Base-by-base conservation (phyloP, 2,113 vertebrate genomes). In the Mormoops blainvillei region DNA sequence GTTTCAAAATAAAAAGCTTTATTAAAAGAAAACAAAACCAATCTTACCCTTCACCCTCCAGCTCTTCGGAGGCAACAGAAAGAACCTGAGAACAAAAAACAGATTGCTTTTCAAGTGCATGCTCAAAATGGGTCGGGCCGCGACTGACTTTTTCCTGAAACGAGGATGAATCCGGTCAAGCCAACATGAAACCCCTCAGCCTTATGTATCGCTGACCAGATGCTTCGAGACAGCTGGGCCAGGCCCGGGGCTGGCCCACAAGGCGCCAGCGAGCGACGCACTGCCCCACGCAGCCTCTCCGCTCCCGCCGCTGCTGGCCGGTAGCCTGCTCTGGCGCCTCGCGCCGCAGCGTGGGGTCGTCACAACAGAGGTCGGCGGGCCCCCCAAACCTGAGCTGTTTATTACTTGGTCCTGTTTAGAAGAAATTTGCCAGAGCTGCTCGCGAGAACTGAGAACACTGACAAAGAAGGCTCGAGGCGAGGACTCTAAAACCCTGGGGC, bases 31-130 rank as follows among this genome's bases (percentile, higher is more conserved):
- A 94, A 65, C 24, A 31, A 83, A 91, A 92, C 3, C 91, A 77
- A 45, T 95, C 99, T 98, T 98, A 99, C 99, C 99, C 99, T 97
- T 99, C 99, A 45, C 98, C 98, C 94, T 99, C 99, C 96, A 99
- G 95, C 19, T 99, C 99, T 87, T 99, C 99, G 65, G 99, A 73
- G 41, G 99, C 41, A 96, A 99, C 99, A 73, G 99, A 97, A 86
- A 99, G 98, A 71, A 98, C 98, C 99, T 99, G 96, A 95, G 50
- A 63, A 41, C 18, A 96, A 9, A 38, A 84, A 22, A 38, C 3
- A 97, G 20, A 61, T 3, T 70, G 43, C 74, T 77, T 97, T 97
- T 87, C 45, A 94, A 80, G 71, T 20, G 48, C 1, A 31, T 0
- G 3, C 24, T 71, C 50, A 84, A 61, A 67, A 45, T 56, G 22